phyloP scores from a whole-genome alignment of 2,113 vertebrate species.

The Prunella himalayana region DNA sequence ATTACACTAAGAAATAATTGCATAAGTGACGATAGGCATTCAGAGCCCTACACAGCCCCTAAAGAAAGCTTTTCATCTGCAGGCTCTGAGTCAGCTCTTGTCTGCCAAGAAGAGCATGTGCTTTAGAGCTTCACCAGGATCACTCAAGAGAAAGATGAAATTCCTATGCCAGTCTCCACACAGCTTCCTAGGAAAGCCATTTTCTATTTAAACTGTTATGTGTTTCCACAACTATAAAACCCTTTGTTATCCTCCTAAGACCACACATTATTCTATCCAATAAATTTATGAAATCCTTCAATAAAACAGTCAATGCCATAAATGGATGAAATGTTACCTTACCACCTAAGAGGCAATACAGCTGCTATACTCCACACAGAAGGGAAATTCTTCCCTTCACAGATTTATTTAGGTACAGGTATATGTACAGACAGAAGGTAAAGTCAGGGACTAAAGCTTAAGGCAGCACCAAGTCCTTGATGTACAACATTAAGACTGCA shows the following conservation, averaged over 20 bases:
- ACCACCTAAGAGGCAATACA: background rate
- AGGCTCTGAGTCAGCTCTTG: background rate
- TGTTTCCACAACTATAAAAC: background rate
- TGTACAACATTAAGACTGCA: background rate
- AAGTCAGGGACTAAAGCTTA: background rate
- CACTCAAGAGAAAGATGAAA: background rate
- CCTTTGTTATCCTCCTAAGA: background rate
- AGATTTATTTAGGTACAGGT: background rate
- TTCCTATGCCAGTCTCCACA: background rate
- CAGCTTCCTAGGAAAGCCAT: background rate
- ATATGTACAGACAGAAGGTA: background rate
- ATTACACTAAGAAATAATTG: background rate
- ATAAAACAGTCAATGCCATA: background rate
- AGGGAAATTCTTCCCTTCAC: background rate
- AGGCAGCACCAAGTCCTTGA: background rate
- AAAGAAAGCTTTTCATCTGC: background rate
- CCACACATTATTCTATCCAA: background rate
- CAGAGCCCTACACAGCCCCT: background rate
- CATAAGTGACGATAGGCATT: rapidly evolving
- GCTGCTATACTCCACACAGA: background rate
- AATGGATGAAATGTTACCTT: background rate
- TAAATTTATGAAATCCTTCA: background rate
- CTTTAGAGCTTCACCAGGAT: background rate
- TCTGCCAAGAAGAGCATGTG: rapidly evolving
- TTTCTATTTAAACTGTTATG: background rate